Evolutionary conservation across 1,140 invertebrate genomes (phyloP), one percentile per base, ranked within the genome.

Genomic region (Drosophila arawakana): DNA sequence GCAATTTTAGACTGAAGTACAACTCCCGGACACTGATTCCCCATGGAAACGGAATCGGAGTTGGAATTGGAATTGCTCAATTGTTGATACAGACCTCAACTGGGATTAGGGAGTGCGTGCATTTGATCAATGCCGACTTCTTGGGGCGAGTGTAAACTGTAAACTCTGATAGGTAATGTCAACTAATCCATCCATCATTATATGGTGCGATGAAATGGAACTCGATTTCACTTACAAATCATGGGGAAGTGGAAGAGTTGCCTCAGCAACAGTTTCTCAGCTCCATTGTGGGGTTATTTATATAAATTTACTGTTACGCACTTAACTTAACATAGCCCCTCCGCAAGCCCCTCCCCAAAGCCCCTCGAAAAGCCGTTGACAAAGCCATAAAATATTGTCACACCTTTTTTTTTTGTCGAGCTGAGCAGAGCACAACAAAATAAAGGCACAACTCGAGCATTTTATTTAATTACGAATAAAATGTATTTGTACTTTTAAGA

Each of bases 341-440:
- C 55, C 30, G 11, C n/a, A 9, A 6, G 7, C n/a, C 39, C 44
- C 18, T 43, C 2, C 15, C 35, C 15, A 15, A 15, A 15, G 34
- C 58, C 39, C 57, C 49, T 60, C n/a, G 54, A 58, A 44, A 57
- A 46, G 39, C 55, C 82, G 80, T 83, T 78, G 83, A 89, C 84
- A 89, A 84, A 89, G 80, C 49, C 80, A 79, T 89, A 89, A 89
- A 89, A 83, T 81, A 78, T 84, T 89, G 75, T 89, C 84, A 81
- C 84, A 89, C 84, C 84, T 85, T 82, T 55, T 15, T 15, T 15
- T 75, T 67, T 55, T 21, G 18, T 13, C 71, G 4, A 30, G 25
- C 25, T 5, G 25, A 30, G 6, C 3, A 46, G 34, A 37, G 44
- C 44, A 50, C 9, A 41, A 41, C 10, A 41, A 41, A 58, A 50